Evolutionary conservation across 2,888 invertebrate species (phyloP).

Genomic region (Orchestes rusci): DNA sequence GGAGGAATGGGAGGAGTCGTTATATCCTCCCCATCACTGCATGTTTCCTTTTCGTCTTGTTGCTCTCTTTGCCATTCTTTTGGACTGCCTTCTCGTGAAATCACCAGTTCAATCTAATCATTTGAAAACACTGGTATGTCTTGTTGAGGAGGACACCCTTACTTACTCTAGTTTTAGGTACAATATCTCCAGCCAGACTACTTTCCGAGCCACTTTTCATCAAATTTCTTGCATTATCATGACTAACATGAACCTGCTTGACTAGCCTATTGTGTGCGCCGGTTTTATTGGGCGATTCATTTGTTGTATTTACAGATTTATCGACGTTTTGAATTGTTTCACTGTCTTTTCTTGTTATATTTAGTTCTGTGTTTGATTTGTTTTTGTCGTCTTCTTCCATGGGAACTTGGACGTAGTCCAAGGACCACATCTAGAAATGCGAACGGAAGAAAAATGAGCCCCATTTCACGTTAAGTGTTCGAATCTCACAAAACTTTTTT

Average conservation of each 20-base stretch:
- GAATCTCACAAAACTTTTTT: too few relatives aligned
- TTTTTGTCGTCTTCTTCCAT: constrained; percentile 46
- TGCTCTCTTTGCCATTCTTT: constrained; percentile 62
- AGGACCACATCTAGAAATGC: constrained; percentile 82
- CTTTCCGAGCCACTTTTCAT: constrained; percentile 85
- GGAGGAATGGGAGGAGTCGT: constrained; percentile 39
- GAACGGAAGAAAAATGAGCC: too few relatives aligned
- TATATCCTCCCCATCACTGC: constrained; percentile 58
- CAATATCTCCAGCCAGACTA: constrained; percentile 68
- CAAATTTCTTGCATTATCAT: constrained; percentile 41
- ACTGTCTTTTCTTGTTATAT: too few relatives aligned
- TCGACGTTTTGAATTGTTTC: too few relatives aligned
- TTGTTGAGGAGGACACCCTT: not conserved
- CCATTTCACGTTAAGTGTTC: too few relatives aligned
- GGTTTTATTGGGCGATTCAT: too few relatives aligned
- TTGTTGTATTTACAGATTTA: too few relatives aligned
- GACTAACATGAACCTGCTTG: constrained; percentile 66
- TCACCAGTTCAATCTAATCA: constrained; percentile 26
- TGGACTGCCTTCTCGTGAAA: constrained; percentile 48
- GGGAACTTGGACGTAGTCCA: constrained; percentile 86
- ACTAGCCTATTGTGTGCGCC: constrained; percentile 51
- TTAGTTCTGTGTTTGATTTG: constrained; percentile 5
- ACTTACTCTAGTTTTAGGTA: constrained; percentile 10
- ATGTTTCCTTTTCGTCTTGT: constrained; percentile 65
- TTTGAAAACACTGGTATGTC: too few relatives aligned